These are phyloP conservation scores for Caenorhabditis inopinata DNA, from an alignment of 1,140 invertebrate genomes.

Conservation along the genomic window DNA sequence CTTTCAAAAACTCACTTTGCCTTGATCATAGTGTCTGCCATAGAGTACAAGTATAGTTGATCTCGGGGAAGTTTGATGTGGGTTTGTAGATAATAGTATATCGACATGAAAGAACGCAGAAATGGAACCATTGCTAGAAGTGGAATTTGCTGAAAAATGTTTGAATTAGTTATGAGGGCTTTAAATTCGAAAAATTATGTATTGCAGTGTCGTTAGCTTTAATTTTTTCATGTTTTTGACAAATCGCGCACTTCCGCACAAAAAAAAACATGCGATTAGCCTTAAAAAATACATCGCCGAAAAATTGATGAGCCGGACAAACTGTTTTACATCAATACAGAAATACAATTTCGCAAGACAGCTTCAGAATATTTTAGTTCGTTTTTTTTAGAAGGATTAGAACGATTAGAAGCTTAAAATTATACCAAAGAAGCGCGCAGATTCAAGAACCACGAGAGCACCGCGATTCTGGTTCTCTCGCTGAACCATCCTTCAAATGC, in stretches of 20 bases:
- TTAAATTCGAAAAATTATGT: background rate
- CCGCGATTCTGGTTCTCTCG: background rate
- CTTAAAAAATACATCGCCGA: too few relatives aligned
- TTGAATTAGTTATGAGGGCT: background rate
- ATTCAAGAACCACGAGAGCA: slow-evolving; percentile 31
- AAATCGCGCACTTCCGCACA: too few relatives aligned
- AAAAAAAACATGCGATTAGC: too few relatives aligned
- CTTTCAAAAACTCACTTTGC: slow-evolving; percentile 14
- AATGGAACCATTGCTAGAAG: slow-evolving; percentile 13
- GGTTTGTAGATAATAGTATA: slow-evolving; percentile 37
- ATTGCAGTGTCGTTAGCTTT: too few relatives aligned
- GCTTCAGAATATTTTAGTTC: too few relatives aligned
- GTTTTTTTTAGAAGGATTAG: too few relatives aligned
- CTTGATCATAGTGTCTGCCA: slow-evolving; percentile 33
- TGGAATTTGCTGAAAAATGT: slow-evolving; percentile 25
- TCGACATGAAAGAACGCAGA: slow-evolving; percentile 6
- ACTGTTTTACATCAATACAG: too few relatives aligned
- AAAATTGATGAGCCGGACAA: too few relatives aligned
- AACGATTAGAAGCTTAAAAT: too few relatives aligned
- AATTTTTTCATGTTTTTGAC: too few relatives aligned
- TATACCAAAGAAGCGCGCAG: background rate
- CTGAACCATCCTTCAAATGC: slow-evolving; percentile 19
- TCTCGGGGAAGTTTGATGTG: slow-evolving; percentile 14
- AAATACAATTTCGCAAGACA: too few relatives aligned
- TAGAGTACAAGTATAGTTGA: slow-evolving; percentile 38